phyloP scores from a whole-genome alignment of 2,888 invertebrate species.

The Caenorhabditis sp. region DNA sequence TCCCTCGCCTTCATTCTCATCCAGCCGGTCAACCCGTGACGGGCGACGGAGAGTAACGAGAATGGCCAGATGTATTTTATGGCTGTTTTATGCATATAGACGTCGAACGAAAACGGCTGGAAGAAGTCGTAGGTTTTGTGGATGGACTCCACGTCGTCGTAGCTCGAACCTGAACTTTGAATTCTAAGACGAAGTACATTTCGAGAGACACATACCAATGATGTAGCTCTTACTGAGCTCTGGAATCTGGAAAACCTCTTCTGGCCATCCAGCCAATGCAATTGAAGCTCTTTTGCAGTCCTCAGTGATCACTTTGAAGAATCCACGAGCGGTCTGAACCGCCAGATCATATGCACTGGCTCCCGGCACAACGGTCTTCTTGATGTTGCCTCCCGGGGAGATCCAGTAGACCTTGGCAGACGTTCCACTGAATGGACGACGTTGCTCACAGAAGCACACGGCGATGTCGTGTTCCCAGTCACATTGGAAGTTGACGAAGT shows the following conservation, averaged over 20 bases:
- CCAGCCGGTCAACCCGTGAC: constrained; percentile 36
- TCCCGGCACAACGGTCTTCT: constrained; percentile 38
- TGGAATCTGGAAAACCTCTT: constrained; percentile 43
- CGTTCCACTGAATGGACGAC: constrained; percentile 21
- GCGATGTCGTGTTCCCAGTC: constrained; percentile 53
- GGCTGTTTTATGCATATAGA: constrained; percentile 44
- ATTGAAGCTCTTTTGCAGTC: constrained; percentile 41
- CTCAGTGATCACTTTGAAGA: constrained; percentile 41
- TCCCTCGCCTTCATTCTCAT: constrained; percentile 35
- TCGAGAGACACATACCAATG: constrained; percentile 2
- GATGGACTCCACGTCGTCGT: constrained; percentile 46
- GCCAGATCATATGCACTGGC: constrained; percentile 22
- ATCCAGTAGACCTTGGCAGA: constrained; percentile 45
- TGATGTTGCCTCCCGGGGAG: constrained; percentile 27
- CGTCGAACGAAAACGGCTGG: constrained; percentile 44
- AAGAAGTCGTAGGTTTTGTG: constrained; percentile 52
- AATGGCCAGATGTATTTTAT: constrained; percentile 43
- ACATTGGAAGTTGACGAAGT: constrained; percentile 46
- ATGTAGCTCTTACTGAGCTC: constrained; percentile 35
- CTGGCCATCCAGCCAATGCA: constrained; percentile 45
- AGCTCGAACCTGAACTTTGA: constrained; percentile 32
- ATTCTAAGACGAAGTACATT: no score
- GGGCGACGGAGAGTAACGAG: constrained; percentile 29
- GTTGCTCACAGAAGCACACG: constrained; percentile 44
- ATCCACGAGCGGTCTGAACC: constrained; percentile 25